Conservation (phyloP, 2,797 vertebrate genomes). For the Lepidocolaptes lacrymiger region DNA sequence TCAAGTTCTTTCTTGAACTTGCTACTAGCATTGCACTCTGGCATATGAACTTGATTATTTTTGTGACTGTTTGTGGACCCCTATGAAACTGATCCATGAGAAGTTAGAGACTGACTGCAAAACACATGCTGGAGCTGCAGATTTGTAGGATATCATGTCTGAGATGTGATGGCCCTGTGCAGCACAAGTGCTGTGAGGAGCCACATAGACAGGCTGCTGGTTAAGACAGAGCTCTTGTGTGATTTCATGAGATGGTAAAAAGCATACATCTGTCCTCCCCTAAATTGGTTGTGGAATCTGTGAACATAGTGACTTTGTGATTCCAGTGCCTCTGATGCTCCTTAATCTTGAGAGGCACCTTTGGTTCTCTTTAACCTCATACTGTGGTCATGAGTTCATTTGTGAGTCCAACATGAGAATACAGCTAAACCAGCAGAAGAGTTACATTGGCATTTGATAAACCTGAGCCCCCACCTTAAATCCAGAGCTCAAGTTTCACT, state of each 20-base stretch:
- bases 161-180: not conserved
- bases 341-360: not conserved
- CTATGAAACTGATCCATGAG: not conserved
- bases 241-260: not conserved
- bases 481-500: not conserved
- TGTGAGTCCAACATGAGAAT: not conserved
- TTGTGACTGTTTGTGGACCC: not conserved
- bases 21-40: not conserved
- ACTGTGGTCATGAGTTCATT: not conserved
- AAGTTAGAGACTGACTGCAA: not conserved
- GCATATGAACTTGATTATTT: not conserved
- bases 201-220: rapidly evolving
- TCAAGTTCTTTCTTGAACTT: not conserved
- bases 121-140: not conserved
- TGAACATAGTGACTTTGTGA: not conserved
- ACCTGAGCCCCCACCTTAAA: not conserved
- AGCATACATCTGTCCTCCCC: not conserved
- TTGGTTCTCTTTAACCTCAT: not conserved
- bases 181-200: not conserved
- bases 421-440: not conserved
- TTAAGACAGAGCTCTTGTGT: not conserved
- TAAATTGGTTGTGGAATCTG: not conserved
- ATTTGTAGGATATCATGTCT: not conserved
- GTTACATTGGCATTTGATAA: not conserved
- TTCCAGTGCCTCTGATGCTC: not conserved